Conservation (phyloP, 1,140 invertebrate genomes). For the Aphelenchoides fujianensis region DNA sequence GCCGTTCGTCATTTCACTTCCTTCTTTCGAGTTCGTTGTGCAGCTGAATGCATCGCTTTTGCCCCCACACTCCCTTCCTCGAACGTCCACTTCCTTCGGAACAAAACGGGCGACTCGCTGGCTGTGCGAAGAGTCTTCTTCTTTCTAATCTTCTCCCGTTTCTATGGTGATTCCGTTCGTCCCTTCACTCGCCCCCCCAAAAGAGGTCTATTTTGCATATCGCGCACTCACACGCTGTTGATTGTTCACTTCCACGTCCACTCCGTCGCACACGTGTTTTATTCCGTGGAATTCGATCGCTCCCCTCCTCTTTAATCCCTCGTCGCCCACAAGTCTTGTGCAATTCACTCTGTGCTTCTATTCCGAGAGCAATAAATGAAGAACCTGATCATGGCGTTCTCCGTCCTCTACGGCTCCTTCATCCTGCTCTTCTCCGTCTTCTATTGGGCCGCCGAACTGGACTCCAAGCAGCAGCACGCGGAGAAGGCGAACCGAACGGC, state of each 20-base stretch:
- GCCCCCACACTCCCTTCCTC: not conserved
- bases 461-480: not conserved
- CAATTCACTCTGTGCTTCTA: not conserved
- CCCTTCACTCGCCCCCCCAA: conserved; percentile 6
- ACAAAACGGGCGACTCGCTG: no score
- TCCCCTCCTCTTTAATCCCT: no score
- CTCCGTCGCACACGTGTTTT: no score
- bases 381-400: conserved; percentile 32
- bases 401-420: conserved; percentile 34
- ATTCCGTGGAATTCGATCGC: no score
- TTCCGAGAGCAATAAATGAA: conserved; percentile 27
- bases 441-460: conserved; percentile 29
- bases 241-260: not conserved
- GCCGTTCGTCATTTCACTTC: not conserved
- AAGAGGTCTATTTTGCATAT: conserved; percentile 2
- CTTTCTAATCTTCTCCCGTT: not conserved
- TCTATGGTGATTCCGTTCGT: not conserved
- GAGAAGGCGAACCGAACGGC: not conserved
- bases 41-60: not conserved
- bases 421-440: conserved; percentile 29
- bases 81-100: not conserved
- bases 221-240: not conserved
- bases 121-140: not conserved
- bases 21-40: conserved; percentile 12
- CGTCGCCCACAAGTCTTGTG: no score